These are phyloP conservation scores for Jaculus jaculus DNA, from an alignment of 2,113 vertebrate species.

Conservation along the genomic window DNA sequence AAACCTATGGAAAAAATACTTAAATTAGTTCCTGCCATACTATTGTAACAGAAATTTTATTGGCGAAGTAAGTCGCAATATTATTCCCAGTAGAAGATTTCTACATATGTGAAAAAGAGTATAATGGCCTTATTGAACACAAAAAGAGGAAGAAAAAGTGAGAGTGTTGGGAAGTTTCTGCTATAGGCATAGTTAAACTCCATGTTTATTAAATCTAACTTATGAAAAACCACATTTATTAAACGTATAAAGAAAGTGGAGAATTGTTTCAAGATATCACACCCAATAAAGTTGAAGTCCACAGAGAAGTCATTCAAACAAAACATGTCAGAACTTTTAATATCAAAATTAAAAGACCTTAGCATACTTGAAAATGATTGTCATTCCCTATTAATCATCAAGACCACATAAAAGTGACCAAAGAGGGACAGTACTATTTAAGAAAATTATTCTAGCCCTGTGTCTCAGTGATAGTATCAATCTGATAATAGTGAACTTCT, in stretches of 20 bases:
- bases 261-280: neutral
- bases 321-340: neutral
- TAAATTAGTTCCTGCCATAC: slow-evolving; percentile 57
- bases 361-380: neutral
- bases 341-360: neutral
- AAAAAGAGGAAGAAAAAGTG: slow-evolving; percentile 38
- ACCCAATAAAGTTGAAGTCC: neutral
- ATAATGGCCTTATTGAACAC: slow-evolving; percentile 46
- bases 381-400: neutral
- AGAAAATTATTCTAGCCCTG: neutral
- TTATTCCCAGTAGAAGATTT: slow-evolving; percentile 57
- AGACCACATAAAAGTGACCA: neutral
- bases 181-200: slow-evolving; percentile 1
- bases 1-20: slow-evolving; percentile 33
- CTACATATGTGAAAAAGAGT: slow-evolving; percentile 39
- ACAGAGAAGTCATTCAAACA: neutral
- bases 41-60: slow-evolving; percentile 57
- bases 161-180: slow-evolving; percentile 21
- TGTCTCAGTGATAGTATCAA: neutral
- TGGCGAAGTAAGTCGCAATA: slow-evolving; percentile 60
- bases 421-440: neutral
- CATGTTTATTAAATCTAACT: slow-evolving; percentile 38
- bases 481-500: neutral
- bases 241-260: slow-evolving; percentile 31
- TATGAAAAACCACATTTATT: slow-evolving; percentile 40